Conservation (phyloP, 2,113 vertebrate species). For the Zeus faber region DNA sequence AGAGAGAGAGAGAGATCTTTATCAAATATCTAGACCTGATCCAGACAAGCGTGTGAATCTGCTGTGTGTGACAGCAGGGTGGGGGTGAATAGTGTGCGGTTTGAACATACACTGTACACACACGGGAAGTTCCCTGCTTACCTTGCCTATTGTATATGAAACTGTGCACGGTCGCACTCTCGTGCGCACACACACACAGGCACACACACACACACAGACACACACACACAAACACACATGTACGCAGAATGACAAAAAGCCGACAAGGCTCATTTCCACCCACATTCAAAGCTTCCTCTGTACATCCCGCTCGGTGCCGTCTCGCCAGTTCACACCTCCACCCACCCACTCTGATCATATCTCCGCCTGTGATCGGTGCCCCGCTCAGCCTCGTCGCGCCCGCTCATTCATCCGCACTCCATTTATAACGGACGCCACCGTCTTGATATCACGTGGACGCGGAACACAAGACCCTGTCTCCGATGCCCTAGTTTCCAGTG, state of each 20-base stretch:
- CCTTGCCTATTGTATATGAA: conserved; percentile 14
- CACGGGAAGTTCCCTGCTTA: conserved; percentile 18
- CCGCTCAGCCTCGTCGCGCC: conserved; percentile 37
- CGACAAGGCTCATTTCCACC: conserved; percentile 33
- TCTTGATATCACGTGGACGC: conserved; percentile 17
- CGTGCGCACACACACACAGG: background rate
- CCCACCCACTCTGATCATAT: too few relatives aligned
- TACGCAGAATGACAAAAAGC: background rate
- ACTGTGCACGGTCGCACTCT: conserved; percentile 2
- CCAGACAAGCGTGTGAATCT: too few relatives aligned
- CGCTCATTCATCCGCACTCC: conserved; percentile 36
- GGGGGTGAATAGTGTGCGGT: background rate
- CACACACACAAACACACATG: conserved; percentile 6
- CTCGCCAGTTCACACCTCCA: conserved; percentile 31
- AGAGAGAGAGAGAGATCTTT: too few relatives aligned
- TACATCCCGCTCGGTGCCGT: conserved; percentile 42
- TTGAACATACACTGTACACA: conserved; percentile 18
- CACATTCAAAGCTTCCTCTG: too few relatives aligned
- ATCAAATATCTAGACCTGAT: background rate
- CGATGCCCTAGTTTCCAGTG: background rate
- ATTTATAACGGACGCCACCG: conserved; percentile 25
- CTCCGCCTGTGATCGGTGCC: too few relatives aligned
- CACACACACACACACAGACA: conserved; percentile 13
- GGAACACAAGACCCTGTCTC: conserved; percentile 21
- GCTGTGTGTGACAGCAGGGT: background rate